Base-by-base conservation (phyloP, 2,797 vertebrate species). In the Sebastes kiyomatsui region DNA sequence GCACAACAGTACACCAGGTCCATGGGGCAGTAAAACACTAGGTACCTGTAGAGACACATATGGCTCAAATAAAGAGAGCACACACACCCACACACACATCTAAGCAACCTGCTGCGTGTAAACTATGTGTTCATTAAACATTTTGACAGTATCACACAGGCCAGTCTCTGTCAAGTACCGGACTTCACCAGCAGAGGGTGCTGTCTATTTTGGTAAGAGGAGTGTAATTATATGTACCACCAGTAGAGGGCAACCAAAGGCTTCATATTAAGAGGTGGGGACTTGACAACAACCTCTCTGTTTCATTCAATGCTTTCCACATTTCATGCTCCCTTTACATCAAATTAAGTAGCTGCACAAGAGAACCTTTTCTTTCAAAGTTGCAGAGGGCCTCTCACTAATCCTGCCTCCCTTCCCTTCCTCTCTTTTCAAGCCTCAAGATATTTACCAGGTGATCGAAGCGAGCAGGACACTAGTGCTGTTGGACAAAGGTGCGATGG, bases 11-110 rank as follows among this genome's bases (percentile, higher is more conserved):
- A 99, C 88, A 96, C 94, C 72, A 96, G 56, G 87, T 99, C 97
- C 87, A 86, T 92, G 61, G 99, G 98, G 87, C 96, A 98, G 91
- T 98, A 99, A 94, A 99, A 99, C 87, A 97, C 87, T 23, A 99
- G 90, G 89, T 99, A 99, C 99, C 99, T 99, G 93, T 2, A 16
- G 27, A 74, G 69, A 72, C 52, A 72, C 65, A 82, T 11, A 56
- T 27, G 22, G 38, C 38, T 61, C 4, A 3, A 28, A 54, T 59
- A 65, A 67, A 22, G 6, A 5, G 6, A 4, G 72, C 33, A 35
- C 33, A 32, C n/a, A 4, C 32, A 38, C 60, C 4, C 30, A 13
- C 30, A 14, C 27, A 7, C 56, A 77, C 49, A 46, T 27, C 20
- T 60, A 10, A 23, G 14, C 3, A 3, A 46, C 23, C 25, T 38